phyloP scores from a whole-genome alignment of 1,140 invertebrate species.

The Anoplophora glabripennis region DNA sequence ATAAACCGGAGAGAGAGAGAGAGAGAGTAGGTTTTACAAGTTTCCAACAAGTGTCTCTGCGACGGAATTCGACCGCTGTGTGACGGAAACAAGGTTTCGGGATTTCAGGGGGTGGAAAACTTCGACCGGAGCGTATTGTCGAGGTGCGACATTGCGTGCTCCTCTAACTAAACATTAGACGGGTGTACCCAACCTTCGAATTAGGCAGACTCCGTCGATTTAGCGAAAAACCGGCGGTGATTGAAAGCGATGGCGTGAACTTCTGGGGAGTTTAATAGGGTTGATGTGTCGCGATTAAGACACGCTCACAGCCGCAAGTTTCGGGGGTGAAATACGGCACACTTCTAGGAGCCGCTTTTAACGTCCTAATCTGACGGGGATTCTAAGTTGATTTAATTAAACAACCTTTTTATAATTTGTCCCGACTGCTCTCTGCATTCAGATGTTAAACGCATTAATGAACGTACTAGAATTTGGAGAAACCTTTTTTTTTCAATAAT shows the following conservation, averaged over 20 bases:
- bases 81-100: constrained; percentile 7
- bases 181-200: neutral
- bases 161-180: constrained; percentile 1
- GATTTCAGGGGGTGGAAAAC: neutral
- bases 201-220: constrained; percentile 2
- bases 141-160: constrained; percentile 4
- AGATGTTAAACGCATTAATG: no score
- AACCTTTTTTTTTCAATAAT: no score
- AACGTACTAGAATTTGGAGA: no score
- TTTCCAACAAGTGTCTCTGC: constrained; percentile 32
- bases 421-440: no score
- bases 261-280: constrained; percentile 8
- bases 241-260: constrained; percentile 18
- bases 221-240: constrained; percentile 11
- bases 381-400: no score
- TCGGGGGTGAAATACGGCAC: no score
- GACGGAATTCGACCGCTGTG: neutral
- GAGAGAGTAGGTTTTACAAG: constrained; percentile 20
- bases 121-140: neutral
- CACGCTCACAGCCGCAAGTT: constrained; percentile 5
- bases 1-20: no score
- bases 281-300: constrained; percentile 19
- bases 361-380: no score
- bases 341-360: no score
- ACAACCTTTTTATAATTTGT: no score